These are phyloP conservation scores for Etheostoma cragini DNA, from an alignment of 2,113 vertebrate species.

Conservation along the genomic window DNA sequence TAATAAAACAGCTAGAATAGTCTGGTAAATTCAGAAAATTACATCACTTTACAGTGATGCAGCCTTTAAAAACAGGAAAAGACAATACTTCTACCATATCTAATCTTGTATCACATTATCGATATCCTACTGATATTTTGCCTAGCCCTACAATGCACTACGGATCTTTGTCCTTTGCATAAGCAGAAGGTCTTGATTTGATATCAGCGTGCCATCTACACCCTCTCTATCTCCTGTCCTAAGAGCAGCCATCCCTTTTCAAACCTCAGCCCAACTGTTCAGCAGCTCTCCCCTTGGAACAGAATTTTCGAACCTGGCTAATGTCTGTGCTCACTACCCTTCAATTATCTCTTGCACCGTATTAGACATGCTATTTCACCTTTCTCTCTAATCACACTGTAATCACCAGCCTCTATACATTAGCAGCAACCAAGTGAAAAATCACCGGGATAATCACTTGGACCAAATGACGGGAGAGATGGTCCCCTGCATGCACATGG, in stretches of 20 bases:
- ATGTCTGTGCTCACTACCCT: constrained; percentile 71
- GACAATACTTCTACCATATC: too few species aligned
- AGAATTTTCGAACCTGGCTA: constrained; percentile 68
- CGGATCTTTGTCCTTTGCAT: constrained; percentile 43
- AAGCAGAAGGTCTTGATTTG: constrained; percentile 47
- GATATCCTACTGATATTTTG: too few species aligned
- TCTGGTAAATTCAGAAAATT: too few species aligned
- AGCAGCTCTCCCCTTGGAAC: constrained; percentile 48
- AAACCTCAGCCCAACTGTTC: constrained; percentile 54
- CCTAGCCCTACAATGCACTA: not conserved
- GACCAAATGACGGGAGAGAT: constrained; percentile 77
- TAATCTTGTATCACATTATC: too few species aligned
- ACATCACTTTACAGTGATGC: too few species aligned
- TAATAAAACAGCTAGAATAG: too few species aligned
- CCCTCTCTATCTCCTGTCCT: constrained; percentile 12
- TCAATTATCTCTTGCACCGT: constrained; percentile 77
- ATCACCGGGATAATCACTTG: constrained; percentile 80
- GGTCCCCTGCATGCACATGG: constrained; percentile 73
- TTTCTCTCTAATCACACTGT: constrained; percentile 77
- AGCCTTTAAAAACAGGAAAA: too few species aligned
- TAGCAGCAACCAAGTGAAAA: constrained; percentile 82
- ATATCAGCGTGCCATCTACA: constrained; percentile 18
- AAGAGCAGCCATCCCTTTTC: constrained; percentile 54
- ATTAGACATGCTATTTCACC: constrained; percentile 83
- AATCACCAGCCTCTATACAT: constrained; percentile 82